These are phyloP conservation scores for Poeciliopsis presidionis DNA, from an alignment of 2,797 vertebrate genomes.

Conservation along the genomic window DNA sequence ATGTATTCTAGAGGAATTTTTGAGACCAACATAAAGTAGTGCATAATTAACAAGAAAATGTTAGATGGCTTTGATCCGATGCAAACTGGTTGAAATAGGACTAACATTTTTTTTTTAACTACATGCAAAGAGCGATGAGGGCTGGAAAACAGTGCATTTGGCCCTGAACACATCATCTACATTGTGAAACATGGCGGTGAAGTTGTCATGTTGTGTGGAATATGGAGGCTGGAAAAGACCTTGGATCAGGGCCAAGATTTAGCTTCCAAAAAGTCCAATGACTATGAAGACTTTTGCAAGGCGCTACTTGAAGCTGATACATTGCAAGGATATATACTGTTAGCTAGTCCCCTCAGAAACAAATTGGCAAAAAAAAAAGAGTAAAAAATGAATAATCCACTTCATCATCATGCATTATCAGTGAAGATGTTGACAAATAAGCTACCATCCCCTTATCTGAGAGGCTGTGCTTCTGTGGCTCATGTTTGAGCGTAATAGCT, in stretches of 20 bases:
- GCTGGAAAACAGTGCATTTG: not conserved
- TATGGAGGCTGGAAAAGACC: not conserved
- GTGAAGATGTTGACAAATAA: constrained; percentile 1
- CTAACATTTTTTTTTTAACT: not conserved
- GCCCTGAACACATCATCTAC: not conserved
- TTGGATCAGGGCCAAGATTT: not conserved
- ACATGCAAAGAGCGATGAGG: not conserved
- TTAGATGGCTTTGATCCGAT: not conserved
- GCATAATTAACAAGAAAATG: too few relatives aligned
- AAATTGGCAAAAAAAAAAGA: not conserved
- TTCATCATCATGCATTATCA: constrained; percentile 6
- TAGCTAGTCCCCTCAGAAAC: not conserved
- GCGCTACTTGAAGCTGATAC: not conserved
- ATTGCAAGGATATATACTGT: not conserved
- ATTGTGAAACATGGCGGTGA: not conserved
- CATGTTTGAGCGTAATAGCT: constrained; percentile 25
- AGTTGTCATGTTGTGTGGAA: not conserved
- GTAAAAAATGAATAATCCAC: not conserved
- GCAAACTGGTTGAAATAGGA: not conserved
- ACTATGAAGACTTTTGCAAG: not conserved
- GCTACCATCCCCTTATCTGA: not conserved
- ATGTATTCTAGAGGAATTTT: not conserved
- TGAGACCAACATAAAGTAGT: not conserved
- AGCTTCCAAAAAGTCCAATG: not conserved
- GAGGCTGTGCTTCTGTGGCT: constrained; percentile 8